phyloP scores from a whole-genome alignment of 1,140 invertebrate species.

The Drosophila sturtevanti region DNA sequence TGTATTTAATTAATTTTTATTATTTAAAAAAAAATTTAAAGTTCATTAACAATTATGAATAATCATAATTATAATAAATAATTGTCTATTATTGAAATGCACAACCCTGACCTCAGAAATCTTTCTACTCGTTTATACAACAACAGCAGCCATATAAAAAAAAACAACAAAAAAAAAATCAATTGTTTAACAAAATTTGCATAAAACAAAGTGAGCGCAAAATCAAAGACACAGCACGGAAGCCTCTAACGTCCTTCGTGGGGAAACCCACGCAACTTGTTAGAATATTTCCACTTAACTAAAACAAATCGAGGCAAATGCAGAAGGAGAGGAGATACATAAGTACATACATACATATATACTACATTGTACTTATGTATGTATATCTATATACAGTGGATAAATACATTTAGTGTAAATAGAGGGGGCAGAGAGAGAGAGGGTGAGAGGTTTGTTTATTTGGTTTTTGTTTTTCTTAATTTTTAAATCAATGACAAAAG shows the following conservation, averaged over 20 bases:
- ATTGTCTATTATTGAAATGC: neutral
- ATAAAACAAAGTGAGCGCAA: conserved; percentile 28
- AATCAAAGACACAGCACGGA: conserved; percentile 15
- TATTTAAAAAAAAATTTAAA: neutral
- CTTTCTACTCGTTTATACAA: too few species aligned
- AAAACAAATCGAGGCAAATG: conserved; percentile 4
- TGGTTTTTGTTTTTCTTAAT: neutral
- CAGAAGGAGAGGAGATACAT: neutral
- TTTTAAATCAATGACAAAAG: conserved; percentile 22
- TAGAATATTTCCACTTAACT: conserved; percentile 21
- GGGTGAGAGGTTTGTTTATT: neutral
- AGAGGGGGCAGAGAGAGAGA: too few species aligned
- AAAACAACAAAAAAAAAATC: neutral
- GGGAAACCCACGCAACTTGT: conserved; percentile 15
- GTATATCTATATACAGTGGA: too few species aligned
- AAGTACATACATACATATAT: too few species aligned
- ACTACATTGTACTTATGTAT: too few species aligned
- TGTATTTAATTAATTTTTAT: neutral
- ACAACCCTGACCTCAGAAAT: neutral
- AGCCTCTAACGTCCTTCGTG: conserved; percentile 14
- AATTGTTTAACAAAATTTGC: conserved; percentile 3
- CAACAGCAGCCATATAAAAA: neutral
- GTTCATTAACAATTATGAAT: conserved; percentile 2
- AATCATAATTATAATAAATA: conserved; percentile 1
- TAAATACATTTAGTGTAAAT: too few species aligned